Evolutionary conservation across 2,113 vertebrate genomes (phyloP).

Genomic region (Rhombomys opimus): DNA sequence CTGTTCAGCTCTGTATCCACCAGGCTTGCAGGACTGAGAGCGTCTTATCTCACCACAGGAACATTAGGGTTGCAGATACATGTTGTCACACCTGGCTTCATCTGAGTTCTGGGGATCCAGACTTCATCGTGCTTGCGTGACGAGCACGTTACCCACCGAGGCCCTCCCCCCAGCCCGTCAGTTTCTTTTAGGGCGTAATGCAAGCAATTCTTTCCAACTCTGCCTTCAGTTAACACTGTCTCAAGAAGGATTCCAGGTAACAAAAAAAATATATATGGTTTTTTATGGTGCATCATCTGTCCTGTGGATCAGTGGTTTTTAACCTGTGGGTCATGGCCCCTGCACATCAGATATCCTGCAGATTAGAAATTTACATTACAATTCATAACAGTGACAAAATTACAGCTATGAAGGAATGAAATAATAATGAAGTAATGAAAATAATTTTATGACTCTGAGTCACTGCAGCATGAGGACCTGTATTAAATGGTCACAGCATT

Average conservation of each 20-base stretch:
- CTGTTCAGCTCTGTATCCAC: too few relatives aligned
- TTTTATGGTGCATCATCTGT: neutral
- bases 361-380: neutral
- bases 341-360: neutral
- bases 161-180: neutral
- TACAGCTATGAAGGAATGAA: neutral
- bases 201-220: conserved; percentile 38
- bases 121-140: neutral
- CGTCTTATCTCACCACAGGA: neutral
- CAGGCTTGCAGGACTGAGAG: neutral
- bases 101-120: neutral
- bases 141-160: neutral
- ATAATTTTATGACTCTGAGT: neutral
- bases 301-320: neutral
- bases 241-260: neutral
- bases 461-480: neutral
- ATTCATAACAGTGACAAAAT: neutral
- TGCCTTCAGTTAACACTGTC: neutral
- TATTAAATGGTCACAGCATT: neutral
- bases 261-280: neutral
- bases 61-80: too few relatives aligned
- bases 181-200: conserved; percentile 1
- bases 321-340: neutral
- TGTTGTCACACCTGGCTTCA: too few relatives aligned
- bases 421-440: neutral